A percentile compares a stretch with the other conserved stretches of the same genome.
Evolutionary conservation across 2,888 invertebrate species (phyloP).

Genomic region (Mimas tiliae): DNA sequence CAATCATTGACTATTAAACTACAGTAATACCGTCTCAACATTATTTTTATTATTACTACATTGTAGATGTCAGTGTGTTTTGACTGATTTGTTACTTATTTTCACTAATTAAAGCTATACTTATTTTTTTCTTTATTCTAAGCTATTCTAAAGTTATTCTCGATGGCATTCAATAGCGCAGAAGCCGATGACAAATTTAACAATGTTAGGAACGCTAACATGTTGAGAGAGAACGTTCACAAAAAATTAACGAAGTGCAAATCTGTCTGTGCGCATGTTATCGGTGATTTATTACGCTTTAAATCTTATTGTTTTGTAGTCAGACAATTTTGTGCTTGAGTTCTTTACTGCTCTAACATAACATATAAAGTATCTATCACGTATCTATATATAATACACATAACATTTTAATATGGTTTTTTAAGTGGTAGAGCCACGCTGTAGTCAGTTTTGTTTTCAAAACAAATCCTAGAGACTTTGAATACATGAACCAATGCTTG

Average conservation of each 20-base stretch:
- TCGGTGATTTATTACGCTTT: conserved; percentile 65
- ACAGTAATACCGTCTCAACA: too few species aligned
- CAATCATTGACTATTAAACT: too few species aligned
- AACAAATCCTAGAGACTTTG: too few species aligned
- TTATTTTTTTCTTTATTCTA: conserved; percentile 42
- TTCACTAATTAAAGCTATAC: background rate
- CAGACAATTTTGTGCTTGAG: conserved; percentile 24
- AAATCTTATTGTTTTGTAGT: conserved; percentile 54
- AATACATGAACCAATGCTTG: too few species aligned
- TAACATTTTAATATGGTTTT: too few species aligned
- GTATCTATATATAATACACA: too few species aligned
- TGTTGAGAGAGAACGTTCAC: conserved; percentile 48
- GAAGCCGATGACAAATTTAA: conserved; percentile 77
- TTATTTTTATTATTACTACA: too few species aligned
- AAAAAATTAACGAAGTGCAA: conserved; percentile 74
- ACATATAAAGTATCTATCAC: too few species aligned
- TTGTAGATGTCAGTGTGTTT: too few species aligned
- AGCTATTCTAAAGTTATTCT: conserved; percentile 62
- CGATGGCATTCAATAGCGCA: conserved; percentile 68
- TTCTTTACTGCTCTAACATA: background rate
- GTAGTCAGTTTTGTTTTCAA: too few species aligned
- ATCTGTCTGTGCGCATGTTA: conserved; percentile 72
- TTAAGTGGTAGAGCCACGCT: too few species aligned
- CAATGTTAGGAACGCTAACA: conserved; percentile 64
- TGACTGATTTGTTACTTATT: too few species aligned